phyloP scores from a whole-genome alignment of 2,113 vertebrate species.

The Oriolus oriolus region DNA sequence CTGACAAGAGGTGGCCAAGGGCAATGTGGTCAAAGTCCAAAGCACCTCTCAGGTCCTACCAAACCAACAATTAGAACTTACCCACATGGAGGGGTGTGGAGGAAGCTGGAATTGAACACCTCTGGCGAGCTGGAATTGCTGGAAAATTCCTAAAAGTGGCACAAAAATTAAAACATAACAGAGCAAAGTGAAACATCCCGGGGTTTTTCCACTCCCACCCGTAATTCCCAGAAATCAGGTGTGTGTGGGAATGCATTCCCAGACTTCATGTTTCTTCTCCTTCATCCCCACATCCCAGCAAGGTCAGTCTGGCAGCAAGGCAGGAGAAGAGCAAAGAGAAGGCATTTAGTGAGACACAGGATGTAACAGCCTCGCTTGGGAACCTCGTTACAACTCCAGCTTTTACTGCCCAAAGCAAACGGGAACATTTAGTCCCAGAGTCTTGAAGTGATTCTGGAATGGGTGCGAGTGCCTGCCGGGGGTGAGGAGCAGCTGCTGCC shows the following conservation, averaged over 20 bases:
- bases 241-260: background rate
- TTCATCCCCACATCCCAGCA: background rate
- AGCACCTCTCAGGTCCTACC: background rate
- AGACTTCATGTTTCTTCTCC: background rate
- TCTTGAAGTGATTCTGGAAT: background rate
- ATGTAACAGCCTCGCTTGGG: background rate
- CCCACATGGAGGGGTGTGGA: accelerated
- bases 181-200: background rate
- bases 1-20: background rate
- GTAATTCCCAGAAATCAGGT: background rate
- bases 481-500: background rate
- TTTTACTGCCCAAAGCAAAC: background rate
- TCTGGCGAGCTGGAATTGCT: background rate
- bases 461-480: accelerated
- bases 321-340: background rate
- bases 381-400: background rate
- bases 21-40: background rate
- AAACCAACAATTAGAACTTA: background rate
- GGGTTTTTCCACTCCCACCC: background rate
- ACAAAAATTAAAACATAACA: background rate
- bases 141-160: background rate
- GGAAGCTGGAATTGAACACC: background rate
- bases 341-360: background rate
- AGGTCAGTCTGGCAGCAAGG: background rate
- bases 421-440: background rate